phyloP scores from a whole-genome alignment of 1,140 invertebrate genomes.

The Pseudobourletiella spinata region DNA sequence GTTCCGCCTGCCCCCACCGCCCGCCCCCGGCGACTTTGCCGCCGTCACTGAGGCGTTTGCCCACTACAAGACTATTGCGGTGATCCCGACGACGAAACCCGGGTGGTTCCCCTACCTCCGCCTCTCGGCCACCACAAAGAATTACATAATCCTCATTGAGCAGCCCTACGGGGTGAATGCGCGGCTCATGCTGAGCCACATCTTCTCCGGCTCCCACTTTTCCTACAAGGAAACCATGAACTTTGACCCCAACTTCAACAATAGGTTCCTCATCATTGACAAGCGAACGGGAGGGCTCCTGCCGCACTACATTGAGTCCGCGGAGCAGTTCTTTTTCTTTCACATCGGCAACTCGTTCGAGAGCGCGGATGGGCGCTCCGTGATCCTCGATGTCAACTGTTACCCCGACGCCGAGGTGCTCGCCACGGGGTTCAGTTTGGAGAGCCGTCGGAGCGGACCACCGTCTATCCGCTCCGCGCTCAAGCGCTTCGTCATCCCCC shows the following conservation, averaged over 20 bases:
- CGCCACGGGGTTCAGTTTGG: background rate
- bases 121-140: background rate
- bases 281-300: conserved; percentile 16
- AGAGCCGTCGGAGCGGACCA: too few relatives aligned
- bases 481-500: background rate
- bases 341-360: conserved; percentile 25
- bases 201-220: conserved; percentile 38
- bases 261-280: conserved; percentile 21
- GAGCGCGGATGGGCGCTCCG: too few relatives aligned
- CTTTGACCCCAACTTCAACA: conserved; percentile 37
- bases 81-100: background rate
- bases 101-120: background rate
- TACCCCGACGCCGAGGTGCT: conserved; percentile 4
- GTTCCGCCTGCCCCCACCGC: conserved; percentile 15
- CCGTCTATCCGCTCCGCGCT: background rate
- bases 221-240: conserved; percentile 44
- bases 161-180: conserved; percentile 19
- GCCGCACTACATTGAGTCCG: background rate
- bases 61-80: conserved; percentile 3
- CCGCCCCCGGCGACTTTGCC: background rate
- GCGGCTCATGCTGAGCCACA: conserved; percentile 38
- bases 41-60: conserved; percentile 1
- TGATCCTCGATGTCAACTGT: too few relatives aligned
- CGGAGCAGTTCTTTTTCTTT: conserved; percentile 25
- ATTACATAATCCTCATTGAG: conserved; percentile 21